Conservation (phyloP, 2,113 vertebrate species). For the Podarcis cretensis region DNA sequence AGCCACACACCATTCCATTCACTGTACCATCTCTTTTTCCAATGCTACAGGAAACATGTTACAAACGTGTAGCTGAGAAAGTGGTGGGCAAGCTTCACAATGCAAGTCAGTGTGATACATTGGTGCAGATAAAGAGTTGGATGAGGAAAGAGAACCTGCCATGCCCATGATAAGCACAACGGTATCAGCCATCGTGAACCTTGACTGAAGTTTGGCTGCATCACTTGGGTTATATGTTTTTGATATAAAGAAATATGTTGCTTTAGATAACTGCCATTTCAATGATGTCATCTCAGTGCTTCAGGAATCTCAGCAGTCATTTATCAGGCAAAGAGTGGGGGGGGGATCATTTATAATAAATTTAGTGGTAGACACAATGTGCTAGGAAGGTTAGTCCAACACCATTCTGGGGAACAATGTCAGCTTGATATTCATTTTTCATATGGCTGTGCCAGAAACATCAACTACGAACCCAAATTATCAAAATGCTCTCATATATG, state of each 20-base stretch:
- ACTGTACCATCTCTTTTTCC: background rate
- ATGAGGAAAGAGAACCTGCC: background rate
- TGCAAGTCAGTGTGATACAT: background rate
- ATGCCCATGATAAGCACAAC: background rate
- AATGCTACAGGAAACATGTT: background rate
- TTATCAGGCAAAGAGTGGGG: constrained; percentile 28
- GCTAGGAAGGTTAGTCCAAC: constrained; percentile 38
- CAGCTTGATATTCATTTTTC: constrained; percentile 49
- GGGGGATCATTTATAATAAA: constrained; percentile 25
- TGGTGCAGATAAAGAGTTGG: background rate
- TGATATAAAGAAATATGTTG: constrained; percentile 11
- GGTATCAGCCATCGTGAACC: constrained; percentile 2
- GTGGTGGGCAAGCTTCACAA: background rate
- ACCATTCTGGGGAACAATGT: constrained; percentile 30
- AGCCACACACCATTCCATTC: background rate
- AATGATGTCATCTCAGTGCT: constrained; percentile 19
- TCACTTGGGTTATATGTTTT: background rate
- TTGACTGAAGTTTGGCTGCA: background rate
- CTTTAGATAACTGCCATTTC: background rate
- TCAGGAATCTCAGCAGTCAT: constrained; percentile 21
- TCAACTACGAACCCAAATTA: constrained; percentile 34
- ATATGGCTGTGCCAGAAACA: constrained; percentile 21
- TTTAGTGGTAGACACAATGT: constrained; percentile 41
- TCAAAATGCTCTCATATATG: constrained; percentile 23
- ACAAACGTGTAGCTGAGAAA: constrained; percentile 16